phyloP scores from a whole-genome alignment of 2,797 vertebrate genomes.

The Anniella stebbinsi region DNA sequence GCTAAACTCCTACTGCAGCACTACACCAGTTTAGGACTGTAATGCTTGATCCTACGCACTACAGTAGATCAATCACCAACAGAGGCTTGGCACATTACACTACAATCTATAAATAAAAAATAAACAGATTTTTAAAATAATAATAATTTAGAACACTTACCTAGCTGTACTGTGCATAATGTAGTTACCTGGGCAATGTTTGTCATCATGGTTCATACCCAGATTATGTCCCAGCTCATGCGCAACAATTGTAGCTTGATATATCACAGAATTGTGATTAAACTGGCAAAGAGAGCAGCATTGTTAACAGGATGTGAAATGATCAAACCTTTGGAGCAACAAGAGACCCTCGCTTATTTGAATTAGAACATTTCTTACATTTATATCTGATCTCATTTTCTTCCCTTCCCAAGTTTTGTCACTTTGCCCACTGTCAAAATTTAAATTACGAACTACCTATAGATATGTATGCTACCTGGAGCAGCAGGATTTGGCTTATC shows the following conservation, averaged over 20 bases:
- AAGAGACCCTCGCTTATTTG: neutral
- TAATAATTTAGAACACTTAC: conserved; percentile 75
- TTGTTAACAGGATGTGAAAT: neutral
- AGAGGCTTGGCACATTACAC: neutral
- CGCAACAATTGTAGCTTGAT: conserved; percentile 83
- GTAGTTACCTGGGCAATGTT: conserved; percentile 69
- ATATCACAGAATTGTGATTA: conserved; percentile 56
- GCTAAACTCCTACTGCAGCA: neutral
- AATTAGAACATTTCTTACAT: neutral
- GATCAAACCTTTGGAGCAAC: neutral
- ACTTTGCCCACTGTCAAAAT: neutral
- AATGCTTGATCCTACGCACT: neutral
- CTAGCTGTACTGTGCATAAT: conserved; percentile 81
- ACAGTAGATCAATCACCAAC: neutral
- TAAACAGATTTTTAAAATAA: neutral
- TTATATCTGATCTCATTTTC: neutral
- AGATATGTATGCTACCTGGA: neutral
- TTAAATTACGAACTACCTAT: neutral
- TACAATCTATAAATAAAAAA: neutral
- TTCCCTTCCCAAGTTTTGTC: neutral
- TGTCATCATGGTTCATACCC: conserved; percentile 86
- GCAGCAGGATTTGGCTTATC: neutral
- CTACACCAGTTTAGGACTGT: neutral
- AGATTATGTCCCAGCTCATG: conserved; percentile 92
- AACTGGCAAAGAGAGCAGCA: conserved; percentile 61